phyloP scores from a whole-genome alignment of 2,888 invertebrate genomes.

The Troilus luridus region DNA sequence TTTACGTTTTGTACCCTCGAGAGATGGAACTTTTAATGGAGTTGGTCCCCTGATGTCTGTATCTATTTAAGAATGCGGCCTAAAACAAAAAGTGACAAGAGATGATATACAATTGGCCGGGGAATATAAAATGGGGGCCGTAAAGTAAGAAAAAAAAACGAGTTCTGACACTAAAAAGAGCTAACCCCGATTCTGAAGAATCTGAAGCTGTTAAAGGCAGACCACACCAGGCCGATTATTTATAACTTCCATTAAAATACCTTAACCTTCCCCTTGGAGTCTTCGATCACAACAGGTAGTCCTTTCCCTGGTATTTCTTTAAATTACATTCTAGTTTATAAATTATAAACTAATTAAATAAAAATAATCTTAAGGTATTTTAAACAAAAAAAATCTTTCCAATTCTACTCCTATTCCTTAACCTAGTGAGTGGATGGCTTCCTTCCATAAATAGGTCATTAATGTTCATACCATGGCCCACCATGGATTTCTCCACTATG shows the following conservation, averaged over 20 bases:
- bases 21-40: constrained; percentile 37
- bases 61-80: constrained; percentile 52
- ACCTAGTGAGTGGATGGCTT: too few species aligned
- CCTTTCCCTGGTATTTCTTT: neutral
- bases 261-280: neutral
- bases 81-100: constrained; percentile 51
- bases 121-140: constrained; percentile 25
- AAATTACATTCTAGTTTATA: neutral
- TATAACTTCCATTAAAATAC: constrained; percentile 45
- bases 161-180: constrained; percentile 29
- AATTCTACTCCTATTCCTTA: too few species aligned
- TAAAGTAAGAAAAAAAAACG: constrained; percentile 26
- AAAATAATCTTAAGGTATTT: too few species aligned
- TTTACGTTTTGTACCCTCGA: constrained; percentile 23
- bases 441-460: too few species aligned
- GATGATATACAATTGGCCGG: constrained; percentile 49
- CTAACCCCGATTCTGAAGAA: constrained; percentile 46
- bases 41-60: constrained; percentile 53
- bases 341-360: neutral
- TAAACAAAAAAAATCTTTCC: too few species aligned
- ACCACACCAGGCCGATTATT: constrained; percentile 39
- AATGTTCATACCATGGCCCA: too few species aligned
- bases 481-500: too few species aligned
- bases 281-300: neutral
- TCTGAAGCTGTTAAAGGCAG: constrained; percentile 45